Evolutionary conservation across 2,797 vertebrate species (phyloP).

Genomic region (Nasua narica): DNA sequence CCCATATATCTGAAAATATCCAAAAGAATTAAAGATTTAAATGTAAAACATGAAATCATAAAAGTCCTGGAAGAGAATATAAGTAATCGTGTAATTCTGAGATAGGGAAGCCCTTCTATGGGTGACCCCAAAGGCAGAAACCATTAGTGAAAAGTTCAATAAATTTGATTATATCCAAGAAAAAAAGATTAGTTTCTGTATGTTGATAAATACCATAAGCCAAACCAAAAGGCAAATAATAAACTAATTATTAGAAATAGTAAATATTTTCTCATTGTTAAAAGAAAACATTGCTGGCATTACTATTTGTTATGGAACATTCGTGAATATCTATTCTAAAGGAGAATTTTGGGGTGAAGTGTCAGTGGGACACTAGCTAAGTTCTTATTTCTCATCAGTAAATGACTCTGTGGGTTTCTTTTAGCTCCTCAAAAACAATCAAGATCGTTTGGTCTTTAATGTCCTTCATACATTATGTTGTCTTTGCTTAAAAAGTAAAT

Average conservation of each 20-base stretch:
- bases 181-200: not conserved
- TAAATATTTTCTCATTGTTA: not conserved
- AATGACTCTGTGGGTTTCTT: not conserved
- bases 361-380: not conserved
- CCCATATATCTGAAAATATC: not conserved
- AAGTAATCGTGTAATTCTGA: not conserved
- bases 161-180: not conserved
- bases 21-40: not conserved
- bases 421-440: not conserved
- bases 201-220: not conserved
- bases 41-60: not conserved
- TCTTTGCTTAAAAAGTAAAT: constrained; percentile 15
- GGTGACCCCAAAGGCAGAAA: not conserved
- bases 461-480: not conserved
- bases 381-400: not conserved
- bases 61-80: not conserved
- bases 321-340: not conserved
- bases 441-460: not conserved
- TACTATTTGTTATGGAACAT: not conserved
- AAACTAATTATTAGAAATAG: not conserved
- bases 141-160: not conserved
- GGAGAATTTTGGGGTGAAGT: not conserved
- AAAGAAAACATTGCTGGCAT: not conserved
- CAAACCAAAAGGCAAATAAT: not conserved
- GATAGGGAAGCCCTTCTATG: not conserved